Evolutionary conservation across 2,113 vertebrate species (phyloP).

Genomic region (Sakesphorus luctuosus): DNA sequence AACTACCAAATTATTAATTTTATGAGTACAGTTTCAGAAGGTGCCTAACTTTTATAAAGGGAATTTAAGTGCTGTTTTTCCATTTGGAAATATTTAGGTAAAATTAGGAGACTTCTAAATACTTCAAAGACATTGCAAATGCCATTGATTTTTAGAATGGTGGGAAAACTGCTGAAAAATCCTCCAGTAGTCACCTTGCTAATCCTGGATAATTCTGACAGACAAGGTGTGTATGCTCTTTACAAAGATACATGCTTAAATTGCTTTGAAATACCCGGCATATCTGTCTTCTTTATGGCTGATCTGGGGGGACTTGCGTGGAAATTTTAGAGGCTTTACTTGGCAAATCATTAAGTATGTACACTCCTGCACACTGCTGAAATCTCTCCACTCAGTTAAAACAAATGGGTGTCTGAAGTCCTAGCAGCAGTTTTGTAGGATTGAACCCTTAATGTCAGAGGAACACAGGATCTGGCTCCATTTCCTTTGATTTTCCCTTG

Average conservation of each 20-base stretch:
- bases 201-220: background rate
- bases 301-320: background rate
- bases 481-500: slow-evolving; percentile 13
- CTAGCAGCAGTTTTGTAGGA: background rate
- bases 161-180: background rate
- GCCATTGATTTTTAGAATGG: slow-evolving; percentile 8
- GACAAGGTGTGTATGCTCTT: background rate
- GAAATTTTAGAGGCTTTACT: background rate
- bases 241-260: background rate
- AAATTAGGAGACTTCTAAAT: background rate
- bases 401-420: background rate
- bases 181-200: background rate
- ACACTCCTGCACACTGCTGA: background rate
- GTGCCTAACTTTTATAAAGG: slow-evolving; percentile 46
- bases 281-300: background rate
- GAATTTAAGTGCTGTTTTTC: slow-evolving; percentile 38
- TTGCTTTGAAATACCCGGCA: background rate
- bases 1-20: slow-evolving; percentile 12
- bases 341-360: background rate
- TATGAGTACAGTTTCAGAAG: slow-evolving; percentile 40
- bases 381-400: background rate
- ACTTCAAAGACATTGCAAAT: background rate
- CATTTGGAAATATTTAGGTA: background rate
- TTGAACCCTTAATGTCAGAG: background rate
- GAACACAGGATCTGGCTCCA: slow-evolving; percentile 23